Base-by-base conservation (phyloP, 2,888 invertebrate species). In the Callyntrura guangdongensis region DNA sequence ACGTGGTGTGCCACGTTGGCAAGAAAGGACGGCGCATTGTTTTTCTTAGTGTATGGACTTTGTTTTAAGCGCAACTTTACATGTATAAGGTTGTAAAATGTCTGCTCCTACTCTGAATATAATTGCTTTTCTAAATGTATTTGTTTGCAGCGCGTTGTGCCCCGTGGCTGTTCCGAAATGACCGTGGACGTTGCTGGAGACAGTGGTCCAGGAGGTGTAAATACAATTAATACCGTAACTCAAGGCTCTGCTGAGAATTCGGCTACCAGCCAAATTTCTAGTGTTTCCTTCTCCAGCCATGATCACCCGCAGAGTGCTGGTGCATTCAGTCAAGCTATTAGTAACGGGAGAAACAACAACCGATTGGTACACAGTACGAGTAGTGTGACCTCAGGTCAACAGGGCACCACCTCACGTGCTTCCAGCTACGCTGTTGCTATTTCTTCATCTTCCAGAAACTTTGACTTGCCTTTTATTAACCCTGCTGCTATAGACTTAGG, bases 1-100 rank as follows among this genome's bases (percentile, higher is more conserved):
- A 94, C 45, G 94, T 94, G 8, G 94, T 94, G n/a, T 94, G 94
- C 67, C 92, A 94, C 72, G 93, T 94, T 9, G 94, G 94, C n/a
- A 93, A 94, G 79, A 94, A 94, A 84, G 94, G 94, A 14, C 85
- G 94, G 4, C 85, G 94, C 11, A 94, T 94, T 27, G 92, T 94
- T 27, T 94, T 94, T 84, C 92, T 93, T 53, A 93, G 93, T 59
- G 94, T 94, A 92, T 56, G 85, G 12, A 36, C 8, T 36, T 27
- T 36, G 6, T 69, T n/a, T 27, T 2, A 64, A 17, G n/a, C 56
- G 12, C 22, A 47, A 25, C 49, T 72, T 69, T 20, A 8, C 11
- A 1, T 25, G n/a, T n/a, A n/a, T n/a, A n/a, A 25, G 36, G 2
- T 36, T 36, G 6, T 6, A 36, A 49, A 45, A 72, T 64, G 22